Conservation (phyloP, 2,113 vertebrate genomes). For the Megaleporinus macrocephalus region DNA sequence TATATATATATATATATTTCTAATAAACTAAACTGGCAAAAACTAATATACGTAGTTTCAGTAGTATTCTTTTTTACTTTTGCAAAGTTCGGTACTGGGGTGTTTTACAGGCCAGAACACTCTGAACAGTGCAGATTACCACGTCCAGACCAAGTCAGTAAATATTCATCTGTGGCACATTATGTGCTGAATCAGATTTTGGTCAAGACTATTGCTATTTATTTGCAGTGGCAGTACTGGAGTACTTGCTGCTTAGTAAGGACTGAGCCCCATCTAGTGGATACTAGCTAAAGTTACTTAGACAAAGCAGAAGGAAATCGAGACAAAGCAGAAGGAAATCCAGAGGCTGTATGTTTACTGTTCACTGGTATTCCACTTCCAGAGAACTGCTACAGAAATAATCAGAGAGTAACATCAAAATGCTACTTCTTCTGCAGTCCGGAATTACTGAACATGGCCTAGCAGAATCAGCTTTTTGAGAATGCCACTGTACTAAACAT, state of each 20-base stretch:
- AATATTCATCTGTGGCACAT: no score
- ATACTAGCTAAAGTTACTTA: not conserved
- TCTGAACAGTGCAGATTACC: no score
- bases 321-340: conserved; percentile 4
- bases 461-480: not conserved
- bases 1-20: no score
- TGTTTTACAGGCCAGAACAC: no score
- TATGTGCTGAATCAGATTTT: not conserved
- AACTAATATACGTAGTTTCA: no score
- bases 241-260: not conserved
- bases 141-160: no score
- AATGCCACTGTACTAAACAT: not conserved
- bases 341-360: conserved; percentile 5
- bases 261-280: conserved; percentile 37
- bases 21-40: no score
- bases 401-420: no score
- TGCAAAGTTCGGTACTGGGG: no score
- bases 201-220: no score
- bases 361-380: not conserved
- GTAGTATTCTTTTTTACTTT: no score
- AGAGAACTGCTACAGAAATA: not conserved
- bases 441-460: not conserved
- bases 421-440: no score
- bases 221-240: not conserved
- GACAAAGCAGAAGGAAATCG: conserved; percentile 3